Conservation (phyloP, 2,888 invertebrate species). For the Syrphus vitripennis region DNA sequence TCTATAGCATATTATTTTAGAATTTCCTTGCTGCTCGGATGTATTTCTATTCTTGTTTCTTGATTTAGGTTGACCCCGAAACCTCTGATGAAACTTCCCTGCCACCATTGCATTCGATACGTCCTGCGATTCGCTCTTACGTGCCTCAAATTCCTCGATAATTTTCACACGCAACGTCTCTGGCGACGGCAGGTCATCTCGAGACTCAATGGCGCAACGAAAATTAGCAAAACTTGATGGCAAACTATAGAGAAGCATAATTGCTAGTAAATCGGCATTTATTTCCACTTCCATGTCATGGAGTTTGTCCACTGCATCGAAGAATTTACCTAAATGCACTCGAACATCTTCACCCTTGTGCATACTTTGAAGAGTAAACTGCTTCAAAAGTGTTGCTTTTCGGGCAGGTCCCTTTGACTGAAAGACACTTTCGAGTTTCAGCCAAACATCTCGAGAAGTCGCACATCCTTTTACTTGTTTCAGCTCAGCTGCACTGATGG, state of each 20-base stretch:
- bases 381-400: background rate
- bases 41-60: background rate
- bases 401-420: constrained; percentile 1
- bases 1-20: background rate
- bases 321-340: background rate
- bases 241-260: background rate
- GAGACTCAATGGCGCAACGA: background rate
- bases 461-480: constrained; percentile 1
- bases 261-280: background rate
- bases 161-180: background rate
- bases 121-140: background rate
- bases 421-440: background rate
- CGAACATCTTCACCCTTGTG: background rate
- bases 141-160: background rate
- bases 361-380: background rate
- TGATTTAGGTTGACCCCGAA: background rate
- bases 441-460: background rate
- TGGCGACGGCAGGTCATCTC: background rate
- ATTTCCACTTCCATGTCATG: background rate
- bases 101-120: background rate
- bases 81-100: background rate
- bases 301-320: background rate
- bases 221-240: background rate
- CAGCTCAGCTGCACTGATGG: constrained; percentile 2
- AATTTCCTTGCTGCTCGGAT: background rate